Conservation (phyloP, 2,797 vertebrate species). For the Darevskia nairensis region DNA sequence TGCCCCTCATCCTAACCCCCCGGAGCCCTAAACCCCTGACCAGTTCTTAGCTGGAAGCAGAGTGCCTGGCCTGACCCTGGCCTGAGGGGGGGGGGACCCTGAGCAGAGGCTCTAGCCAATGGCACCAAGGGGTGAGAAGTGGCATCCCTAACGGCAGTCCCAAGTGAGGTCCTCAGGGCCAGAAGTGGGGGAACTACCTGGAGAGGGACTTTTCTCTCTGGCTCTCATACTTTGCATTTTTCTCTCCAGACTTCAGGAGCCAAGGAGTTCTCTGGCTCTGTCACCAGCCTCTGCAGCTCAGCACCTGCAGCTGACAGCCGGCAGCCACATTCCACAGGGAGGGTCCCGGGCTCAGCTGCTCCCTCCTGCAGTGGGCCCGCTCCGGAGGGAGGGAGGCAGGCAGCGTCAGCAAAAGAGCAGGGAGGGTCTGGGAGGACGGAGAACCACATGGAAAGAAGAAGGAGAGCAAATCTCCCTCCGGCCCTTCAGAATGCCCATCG, state of each 20-base stretch:
- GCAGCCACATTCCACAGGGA: neutral
- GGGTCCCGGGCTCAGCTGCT: too few species aligned
- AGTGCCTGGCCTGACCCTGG: too few species aligned
- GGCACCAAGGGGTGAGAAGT: too few species aligned
- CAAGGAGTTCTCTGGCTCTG: neutral
- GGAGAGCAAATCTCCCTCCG: fast-evolving
- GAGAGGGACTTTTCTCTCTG: neutral
- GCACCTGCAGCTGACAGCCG: constrained; percentile 20
- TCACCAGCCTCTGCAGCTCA: neutral
- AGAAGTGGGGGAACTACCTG: neutral
- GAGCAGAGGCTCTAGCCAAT: neutral
- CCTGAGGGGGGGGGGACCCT: neutral
- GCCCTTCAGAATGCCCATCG: fast-evolving
- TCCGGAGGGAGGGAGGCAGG: neutral
- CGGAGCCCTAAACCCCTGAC: neutral
- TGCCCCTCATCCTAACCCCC: neutral
- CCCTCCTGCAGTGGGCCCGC: too few species aligned
- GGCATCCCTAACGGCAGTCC: too few species aligned
- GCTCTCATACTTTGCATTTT: constrained; percentile 21
- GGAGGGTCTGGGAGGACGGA: neutral
- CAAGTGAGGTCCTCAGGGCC: neutral
- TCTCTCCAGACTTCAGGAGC: constrained; percentile 31
- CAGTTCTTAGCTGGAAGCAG: neutral
- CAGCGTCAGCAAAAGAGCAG: too few species aligned
- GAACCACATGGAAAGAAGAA: neutral